A percentile compares a stretch with the other conserved stretches of the same genome.
These are phyloP conservation scores for Lepidurus arcticus DNA, from an alignment of 1,140 invertebrate species.

Conservation along the genomic window DNA sequence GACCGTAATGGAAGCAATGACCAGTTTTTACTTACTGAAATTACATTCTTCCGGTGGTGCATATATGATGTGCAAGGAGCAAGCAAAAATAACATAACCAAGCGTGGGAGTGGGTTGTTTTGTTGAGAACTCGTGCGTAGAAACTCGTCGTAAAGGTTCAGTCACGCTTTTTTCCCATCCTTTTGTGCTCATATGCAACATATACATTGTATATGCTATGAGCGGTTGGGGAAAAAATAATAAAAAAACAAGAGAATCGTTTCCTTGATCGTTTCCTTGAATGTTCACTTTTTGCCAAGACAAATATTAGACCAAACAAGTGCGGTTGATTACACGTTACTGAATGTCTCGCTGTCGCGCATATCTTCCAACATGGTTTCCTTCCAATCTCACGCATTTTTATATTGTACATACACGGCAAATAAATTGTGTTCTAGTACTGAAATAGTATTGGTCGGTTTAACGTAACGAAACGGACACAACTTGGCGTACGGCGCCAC, in stretches of 20 bases:
- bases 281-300: neutral
- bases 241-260: neutral
- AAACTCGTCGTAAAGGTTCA: neutral
- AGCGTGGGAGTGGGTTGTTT: constrained; percentile 21
- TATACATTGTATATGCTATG: neutral
- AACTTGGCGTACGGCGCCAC: too few species aligned
- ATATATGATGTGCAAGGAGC: neutral
- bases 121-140: neutral
- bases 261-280: neutral
- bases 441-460: too few species aligned
- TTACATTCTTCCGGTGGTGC: neutral
- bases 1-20: neutral
- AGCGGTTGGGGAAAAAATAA: neutral
- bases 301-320: neutral
- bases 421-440: neutral
- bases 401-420: neutral
- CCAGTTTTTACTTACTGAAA: neutral
- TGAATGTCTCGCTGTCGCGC: neutral
- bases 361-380: neutral
- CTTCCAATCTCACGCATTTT: neutral
- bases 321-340: constrained; percentile 5
- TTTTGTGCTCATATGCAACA: neutral
- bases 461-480: too few species aligned
- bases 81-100: neutral
- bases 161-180: neutral